Evolutionary conservation across 2,113 vertebrate genomes (phyloP).

Genomic region (Laticauda laticaudata): DNA sequence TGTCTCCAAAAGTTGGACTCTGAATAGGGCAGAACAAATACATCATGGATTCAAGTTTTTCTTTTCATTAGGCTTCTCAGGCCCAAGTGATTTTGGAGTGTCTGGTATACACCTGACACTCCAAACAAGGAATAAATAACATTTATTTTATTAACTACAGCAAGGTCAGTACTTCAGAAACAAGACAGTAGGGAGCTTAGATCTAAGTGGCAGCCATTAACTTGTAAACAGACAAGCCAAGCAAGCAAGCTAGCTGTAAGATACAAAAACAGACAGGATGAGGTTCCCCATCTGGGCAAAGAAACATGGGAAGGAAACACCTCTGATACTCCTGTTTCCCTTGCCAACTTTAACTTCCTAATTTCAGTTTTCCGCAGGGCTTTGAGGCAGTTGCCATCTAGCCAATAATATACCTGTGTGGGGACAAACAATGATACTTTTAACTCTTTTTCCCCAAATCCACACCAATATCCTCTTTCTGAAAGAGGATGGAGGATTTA

Average conservation of each 20-base stretch:
- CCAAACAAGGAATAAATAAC: neutral
- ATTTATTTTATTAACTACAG: neutral
- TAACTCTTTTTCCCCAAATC: neutral
- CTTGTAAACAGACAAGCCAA: neutral
- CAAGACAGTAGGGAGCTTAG: neutral
- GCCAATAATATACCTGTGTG: neutral
- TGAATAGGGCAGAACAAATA: neutral
- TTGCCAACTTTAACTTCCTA: neutral
- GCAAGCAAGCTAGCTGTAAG: neutral
- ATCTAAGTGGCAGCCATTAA: neutral
- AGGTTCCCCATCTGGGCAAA: neutral
- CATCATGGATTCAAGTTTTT: neutral
- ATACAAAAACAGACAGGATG: neutral
- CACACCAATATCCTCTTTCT: neutral
- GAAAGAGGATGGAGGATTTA: neutral
- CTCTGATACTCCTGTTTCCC: neutral
- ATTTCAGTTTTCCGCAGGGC: neutral
- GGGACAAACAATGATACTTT: neutral
- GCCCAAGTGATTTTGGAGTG: neutral
- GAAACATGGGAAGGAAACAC: neutral
- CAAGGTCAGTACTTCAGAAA: neutral
- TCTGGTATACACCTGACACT: neutral
- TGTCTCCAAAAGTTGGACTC: neutral
- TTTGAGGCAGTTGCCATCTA: neutral
- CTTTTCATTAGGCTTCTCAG: neutral